Base-by-base conservation (phyloP, 2,888 invertebrate genomes). In the Xanthorhoe designata region DNA sequence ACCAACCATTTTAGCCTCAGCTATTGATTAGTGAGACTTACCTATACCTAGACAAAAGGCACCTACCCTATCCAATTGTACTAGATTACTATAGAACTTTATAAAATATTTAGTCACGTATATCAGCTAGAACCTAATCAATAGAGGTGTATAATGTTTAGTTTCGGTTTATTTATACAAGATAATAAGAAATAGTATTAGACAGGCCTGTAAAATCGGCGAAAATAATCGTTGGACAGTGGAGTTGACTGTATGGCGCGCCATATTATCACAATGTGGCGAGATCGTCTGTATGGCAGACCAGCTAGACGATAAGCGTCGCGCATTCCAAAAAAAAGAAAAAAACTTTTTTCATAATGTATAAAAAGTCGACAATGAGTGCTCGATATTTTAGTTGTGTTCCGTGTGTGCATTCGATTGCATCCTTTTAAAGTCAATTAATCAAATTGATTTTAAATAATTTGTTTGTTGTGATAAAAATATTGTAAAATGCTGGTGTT, bases 301-400 rank as follows among this genome's bases (percentile, higher is more conserved):
- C 54, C 53, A 15, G 55, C 78, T 75, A 68, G 76, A 74, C 73
- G 74, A 75, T 71, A 67, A 59, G 72, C 67, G 70, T 57, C 76
- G 74, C 69, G 71, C 75, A 64, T 62, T 74, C 69, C 75, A 71
- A 80, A 80, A 83, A 79, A 78, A 74, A 73, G 62, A 65, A 45
- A 10, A 47, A 51, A 69, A 71, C 68, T 71, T 69, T 68, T 74
- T 69, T 69, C 68, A 64, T 72, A 81, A 82, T 85, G 83, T 86
- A 90, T 89, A 89, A 84, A 88, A 88, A 78, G 75, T 79, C 75
- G 69, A 51, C 68, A 66, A 70, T 70, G 59, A 53, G 51, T 38
- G 69, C 61, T 75, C 73, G 71, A 60, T 65, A 69, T 70, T 69
- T 81, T 83, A 89, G 83, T 89, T 73, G 65, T 66, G 70, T 64